Conservation (phyloP, 2,888 invertebrate species). For the Trachelus iudaicus region DNA sequence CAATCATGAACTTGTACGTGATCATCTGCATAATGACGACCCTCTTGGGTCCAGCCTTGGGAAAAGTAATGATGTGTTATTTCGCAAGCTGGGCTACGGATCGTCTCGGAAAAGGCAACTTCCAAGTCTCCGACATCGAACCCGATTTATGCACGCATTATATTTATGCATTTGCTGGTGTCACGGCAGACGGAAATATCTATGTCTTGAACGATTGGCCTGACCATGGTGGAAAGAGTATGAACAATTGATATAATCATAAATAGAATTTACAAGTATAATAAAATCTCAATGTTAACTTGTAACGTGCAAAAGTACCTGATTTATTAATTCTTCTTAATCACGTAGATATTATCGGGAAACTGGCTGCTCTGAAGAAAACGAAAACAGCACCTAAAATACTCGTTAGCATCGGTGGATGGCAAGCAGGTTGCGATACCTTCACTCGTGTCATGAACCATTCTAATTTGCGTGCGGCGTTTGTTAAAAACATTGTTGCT, state of each 20-base stretch:
- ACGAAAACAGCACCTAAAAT: constrained; percentile 69
- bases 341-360: constrained; percentile 63
- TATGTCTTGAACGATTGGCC: constrained; percentile 43
- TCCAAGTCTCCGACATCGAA: constrained; percentile 75
- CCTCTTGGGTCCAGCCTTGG: no score
- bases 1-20: no score
- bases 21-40: no score
- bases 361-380: constrained; percentile 69
- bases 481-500: constrained; percentile 70
- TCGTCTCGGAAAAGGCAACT: constrained; percentile 73
- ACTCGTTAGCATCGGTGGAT: constrained; percentile 73
- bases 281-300: no score
- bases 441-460: constrained; percentile 69
- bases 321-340: background rate
- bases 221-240: no score
- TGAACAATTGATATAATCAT: no score
- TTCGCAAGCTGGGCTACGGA: constrained; percentile 83
- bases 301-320: no score
- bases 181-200: constrained; percentile 68
- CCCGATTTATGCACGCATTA: constrained; percentile 79
- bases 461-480: constrained; percentile 64
- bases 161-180: constrained; percentile 79
- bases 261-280: no score
- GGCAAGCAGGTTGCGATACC: constrained; percentile 72
- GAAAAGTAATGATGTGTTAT: constrained; percentile 73